Evolutionary conservation across 2,797 vertebrate genomes (phyloP).

Genomic region (Acanthiza pusilla): DNA sequence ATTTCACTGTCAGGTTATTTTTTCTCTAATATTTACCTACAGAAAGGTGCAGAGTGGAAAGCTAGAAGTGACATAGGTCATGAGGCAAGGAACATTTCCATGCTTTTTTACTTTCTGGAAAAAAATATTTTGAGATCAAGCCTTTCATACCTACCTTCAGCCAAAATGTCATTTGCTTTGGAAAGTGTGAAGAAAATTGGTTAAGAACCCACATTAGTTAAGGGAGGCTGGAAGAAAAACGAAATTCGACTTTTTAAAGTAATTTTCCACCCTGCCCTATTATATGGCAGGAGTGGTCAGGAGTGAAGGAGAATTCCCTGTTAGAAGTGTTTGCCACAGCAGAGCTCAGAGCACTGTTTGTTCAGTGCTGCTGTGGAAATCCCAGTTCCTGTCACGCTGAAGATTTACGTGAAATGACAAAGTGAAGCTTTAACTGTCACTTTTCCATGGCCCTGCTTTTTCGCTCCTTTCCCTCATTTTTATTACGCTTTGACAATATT

Average conservation of each 20-base stretch:
- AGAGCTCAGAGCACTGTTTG: background rate
- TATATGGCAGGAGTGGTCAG: background rate
- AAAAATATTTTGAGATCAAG: background rate
- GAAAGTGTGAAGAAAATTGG: conserved; percentile 26
- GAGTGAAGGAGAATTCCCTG: background rate
- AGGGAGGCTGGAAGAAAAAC: background rate
- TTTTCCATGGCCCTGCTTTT: background rate
- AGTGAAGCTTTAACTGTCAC: background rate
- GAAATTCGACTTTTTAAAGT: background rate
- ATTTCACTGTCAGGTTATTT: background rate
- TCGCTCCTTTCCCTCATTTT: background rate
- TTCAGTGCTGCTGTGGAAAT: background rate
- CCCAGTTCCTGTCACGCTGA: background rate
- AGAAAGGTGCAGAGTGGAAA: background rate
- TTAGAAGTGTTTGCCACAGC: background rate
- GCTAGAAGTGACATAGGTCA: background rate
- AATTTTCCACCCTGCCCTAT: conserved; percentile 4
- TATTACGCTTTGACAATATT: background rate
- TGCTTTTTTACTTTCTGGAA: background rate
- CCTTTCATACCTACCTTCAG: background rate
- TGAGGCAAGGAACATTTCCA: background rate
- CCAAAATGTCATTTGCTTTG: conserved; percentile 2
- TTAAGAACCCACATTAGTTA: background rate
- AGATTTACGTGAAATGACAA: background rate
- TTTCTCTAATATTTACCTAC: background rate